Evolutionary conservation across 2,888 invertebrate species (phyloP).

Genomic region (Limnephilus lunatus): DNA sequence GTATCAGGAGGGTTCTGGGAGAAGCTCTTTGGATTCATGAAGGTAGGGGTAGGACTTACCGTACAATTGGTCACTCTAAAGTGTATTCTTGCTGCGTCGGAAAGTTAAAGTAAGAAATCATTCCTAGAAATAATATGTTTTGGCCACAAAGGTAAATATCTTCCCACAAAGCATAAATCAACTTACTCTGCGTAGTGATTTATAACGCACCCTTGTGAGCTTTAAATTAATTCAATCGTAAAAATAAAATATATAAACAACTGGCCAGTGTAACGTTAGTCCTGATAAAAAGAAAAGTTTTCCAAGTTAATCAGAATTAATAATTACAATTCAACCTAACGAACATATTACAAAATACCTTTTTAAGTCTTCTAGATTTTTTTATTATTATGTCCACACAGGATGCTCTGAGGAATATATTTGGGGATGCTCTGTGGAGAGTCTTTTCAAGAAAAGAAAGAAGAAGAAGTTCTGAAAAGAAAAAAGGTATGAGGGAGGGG

Average conservation of each 20-base stretch:
- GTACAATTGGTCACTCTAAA: background rate
- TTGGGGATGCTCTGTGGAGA: too few species aligned
- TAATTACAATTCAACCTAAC: background rate
- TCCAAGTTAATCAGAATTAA: background rate
- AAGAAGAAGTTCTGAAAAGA: too few species aligned
- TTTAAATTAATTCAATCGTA: background rate
- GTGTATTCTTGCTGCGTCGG: background rate
- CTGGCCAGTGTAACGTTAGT: background rate
- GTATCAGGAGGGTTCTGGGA: background rate
- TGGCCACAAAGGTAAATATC: background rate
- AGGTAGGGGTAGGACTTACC: background rate
- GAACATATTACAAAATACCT: too few species aligned
- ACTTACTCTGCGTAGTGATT: background rate
- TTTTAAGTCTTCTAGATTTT: too few species aligned
- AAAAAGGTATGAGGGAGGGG: too few species aligned
- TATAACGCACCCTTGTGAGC: background rate
- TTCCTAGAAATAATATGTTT: background rate
- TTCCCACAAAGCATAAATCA: background rate
- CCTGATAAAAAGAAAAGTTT: background rate
- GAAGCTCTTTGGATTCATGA: background rate
- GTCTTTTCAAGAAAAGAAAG: too few species aligned
- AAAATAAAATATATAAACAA: background rate
- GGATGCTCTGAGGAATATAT: too few species aligned
- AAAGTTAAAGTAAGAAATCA: background rate
- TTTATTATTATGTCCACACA: too few species aligned